A percentile compares a stretch with the other conserved stretches of the same genome.
These are phyloP conservation scores for Ostrea edulis DNA, from an alignment of 1,140 invertebrate genomes.

Conservation along the genomic window DNA sequence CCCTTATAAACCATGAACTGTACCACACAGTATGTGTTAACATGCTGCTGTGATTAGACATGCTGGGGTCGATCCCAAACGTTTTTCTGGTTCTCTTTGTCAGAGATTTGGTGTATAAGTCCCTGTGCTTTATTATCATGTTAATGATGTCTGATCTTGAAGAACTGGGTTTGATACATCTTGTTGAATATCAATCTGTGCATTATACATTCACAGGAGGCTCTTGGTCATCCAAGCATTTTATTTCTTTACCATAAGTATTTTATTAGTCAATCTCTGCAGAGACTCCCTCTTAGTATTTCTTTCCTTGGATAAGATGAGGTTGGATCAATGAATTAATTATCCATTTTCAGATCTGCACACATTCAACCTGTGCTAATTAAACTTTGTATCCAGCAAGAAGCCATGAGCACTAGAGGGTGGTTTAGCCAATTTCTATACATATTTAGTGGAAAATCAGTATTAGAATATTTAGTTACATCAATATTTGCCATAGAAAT, in stretches of 20 bases:
- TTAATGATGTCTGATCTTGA: constrained; percentile 5
- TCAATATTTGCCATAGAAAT: constrained; percentile 26
- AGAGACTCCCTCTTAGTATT: neutral
- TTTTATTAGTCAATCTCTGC: constrained; percentile 23
- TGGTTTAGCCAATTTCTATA: constrained; percentile 12
- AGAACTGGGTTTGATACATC: constrained; percentile 16
- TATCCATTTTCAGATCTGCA: constrained; percentile 24
- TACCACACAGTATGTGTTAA: neutral
- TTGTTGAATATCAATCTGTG: constrained; percentile 1
- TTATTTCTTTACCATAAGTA: constrained; percentile 33
- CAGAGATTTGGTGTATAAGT: neutral
- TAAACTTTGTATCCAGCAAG: neutral
- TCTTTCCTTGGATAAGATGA: neutral
- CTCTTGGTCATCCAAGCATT: constrained; percentile 19
- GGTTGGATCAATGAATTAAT: constrained; percentile 10
- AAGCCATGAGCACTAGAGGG: neutral
- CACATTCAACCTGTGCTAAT: constrained; percentile 26
- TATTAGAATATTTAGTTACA: constrained; percentile 28
- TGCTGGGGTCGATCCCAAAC: neutral
- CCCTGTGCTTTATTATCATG: constrained; percentile 29
- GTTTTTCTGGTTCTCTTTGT: constrained; percentile 27
- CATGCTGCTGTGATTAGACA: neutral
- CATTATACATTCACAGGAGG: neutral
- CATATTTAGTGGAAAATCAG: constrained; percentile 17
- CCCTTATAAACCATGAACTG: neutral